phyloP scores from a whole-genome alignment of 2,113 vertebrate genomes.

The Cyprichromis sp. region DNA sequence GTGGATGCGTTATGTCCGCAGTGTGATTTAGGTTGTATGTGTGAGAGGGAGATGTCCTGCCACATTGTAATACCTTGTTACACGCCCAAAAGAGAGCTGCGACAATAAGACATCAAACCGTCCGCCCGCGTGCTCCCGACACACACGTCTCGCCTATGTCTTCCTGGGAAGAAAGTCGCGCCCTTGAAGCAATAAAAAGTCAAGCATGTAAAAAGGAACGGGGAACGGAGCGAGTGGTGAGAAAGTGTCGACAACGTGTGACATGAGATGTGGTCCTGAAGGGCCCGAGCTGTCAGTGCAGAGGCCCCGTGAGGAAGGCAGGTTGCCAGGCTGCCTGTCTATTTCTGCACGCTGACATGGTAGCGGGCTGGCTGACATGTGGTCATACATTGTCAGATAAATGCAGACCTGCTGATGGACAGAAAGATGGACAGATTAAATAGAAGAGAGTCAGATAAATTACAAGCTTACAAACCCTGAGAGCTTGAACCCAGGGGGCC shows the following conservation, averaged over 20 bases:
- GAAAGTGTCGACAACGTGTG: constrained; percentile 55
- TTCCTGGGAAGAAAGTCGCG: not conserved
- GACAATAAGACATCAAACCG: not conserved
- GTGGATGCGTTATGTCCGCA: not conserved
- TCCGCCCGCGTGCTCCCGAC: not conserved
- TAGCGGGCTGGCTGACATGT: constrained; percentile 46
- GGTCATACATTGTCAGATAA: constrained; percentile 55
- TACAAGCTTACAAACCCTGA: not conserved
- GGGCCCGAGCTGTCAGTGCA: constrained; percentile 58
- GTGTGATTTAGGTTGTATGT: not conserved
- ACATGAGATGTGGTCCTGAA: constrained; percentile 56
- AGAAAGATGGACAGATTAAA: not conserved
- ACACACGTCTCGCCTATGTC: not conserved
- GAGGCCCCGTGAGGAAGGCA: constrained; percentile 35
- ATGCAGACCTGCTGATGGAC: constrained; percentile 18
- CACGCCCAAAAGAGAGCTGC: constrained; percentile 11
- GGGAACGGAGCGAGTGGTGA: not conserved
- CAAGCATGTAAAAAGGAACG: constrained; percentile 18
- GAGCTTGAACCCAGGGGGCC: not conserved
- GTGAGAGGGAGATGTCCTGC: not conserved
- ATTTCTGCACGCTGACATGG: constrained; percentile 52
- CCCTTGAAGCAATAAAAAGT: constrained; percentile 6
- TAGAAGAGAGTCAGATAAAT: not conserved
- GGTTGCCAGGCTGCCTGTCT: constrained; percentile 53
- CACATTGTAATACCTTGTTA: not conserved